phyloP scores from a whole-genome alignment of 2,888 invertebrate species.

The Ametastegia equiseti region DNA sequence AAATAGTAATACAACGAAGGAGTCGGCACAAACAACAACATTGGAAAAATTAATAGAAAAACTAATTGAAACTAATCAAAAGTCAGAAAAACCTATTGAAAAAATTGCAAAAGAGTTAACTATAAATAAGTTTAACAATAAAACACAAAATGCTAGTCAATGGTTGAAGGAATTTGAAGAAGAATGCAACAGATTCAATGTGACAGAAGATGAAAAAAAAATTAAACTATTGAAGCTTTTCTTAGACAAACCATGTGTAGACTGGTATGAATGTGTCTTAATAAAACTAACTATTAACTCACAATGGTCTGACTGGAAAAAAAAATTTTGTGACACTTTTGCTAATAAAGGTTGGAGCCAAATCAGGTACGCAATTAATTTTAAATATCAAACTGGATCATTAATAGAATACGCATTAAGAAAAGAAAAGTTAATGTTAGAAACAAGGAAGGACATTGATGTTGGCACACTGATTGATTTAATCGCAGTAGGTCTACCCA shows the following conservation, averaged over 20 bases:
- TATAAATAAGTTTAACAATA: no score
- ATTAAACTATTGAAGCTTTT: slow-evolving; percentile 53
- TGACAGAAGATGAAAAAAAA: slow-evolving; percentile 50
- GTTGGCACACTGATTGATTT: slow-evolving; percentile 60
- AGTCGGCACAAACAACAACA: no score
- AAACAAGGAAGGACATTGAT: slow-evolving; percentile 57
- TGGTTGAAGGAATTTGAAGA: slow-evolving; percentile 54
- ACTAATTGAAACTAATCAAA: no score
- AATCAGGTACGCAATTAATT: slow-evolving; percentile 57
- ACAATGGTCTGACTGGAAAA: slow-evolving; percentile 52
- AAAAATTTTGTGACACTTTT: slow-evolving; percentile 55
- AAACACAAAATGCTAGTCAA: no score
- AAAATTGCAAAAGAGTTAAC: slow-evolving; percentile 52
- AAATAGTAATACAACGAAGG: no score
- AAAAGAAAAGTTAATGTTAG: slow-evolving; percentile 58
- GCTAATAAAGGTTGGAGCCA: slow-evolving; percentile 58
- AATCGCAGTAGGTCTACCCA: slow-evolving; percentile 61
- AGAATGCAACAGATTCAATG: slow-evolving; percentile 50
- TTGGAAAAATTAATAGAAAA: no score
- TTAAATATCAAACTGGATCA: slow-evolving; percentile 58
- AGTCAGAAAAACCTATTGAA: no score
- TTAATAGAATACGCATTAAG: slow-evolving; percentile 60
- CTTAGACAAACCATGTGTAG: slow-evolving; percentile 44
- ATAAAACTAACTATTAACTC: slow-evolving; percentile 53
- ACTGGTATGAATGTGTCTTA: slow-evolving; percentile 52